Base-by-base conservation (phyloP, 1,140 invertebrate genomes). In the Drosophila melanica region DNA sequence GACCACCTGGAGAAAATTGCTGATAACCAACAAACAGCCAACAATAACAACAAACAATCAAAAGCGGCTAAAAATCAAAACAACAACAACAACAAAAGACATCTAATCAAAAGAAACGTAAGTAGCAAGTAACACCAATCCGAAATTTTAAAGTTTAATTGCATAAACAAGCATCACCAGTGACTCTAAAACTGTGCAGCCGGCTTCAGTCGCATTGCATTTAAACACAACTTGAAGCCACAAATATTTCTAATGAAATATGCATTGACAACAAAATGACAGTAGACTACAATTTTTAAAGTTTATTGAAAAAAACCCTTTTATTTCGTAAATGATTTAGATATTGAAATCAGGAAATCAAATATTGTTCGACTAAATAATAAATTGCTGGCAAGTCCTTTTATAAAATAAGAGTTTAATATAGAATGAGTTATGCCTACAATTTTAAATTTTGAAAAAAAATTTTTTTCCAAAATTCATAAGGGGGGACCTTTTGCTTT, bases 41-140 rank as follows among this genome's bases (percentile, higher is more conserved):
- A 58, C 44, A 37, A 44, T 4, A 37, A 51, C 27, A 51, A 41
- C 27, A 63, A 60, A 68, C 47, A 51, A 60, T 68, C 66, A 53
- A 5, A 48, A 11, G 41, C 48, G 47, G 57, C 66, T 58, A 58
- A 66, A 47, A 35, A 33, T 35, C 39, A 16, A 42, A 42, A 16
- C n/a, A 42, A 42, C 12, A 45, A 4, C 7, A 9, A 18, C 14
- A 45, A 16, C 7, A 51, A 64, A 54, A 27, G 67, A 41, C 30
- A 58, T 47, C 41, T 12, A 77, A 70, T 79, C 77, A 80, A 80
- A 77, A 58, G 78, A 75, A 79, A 58, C 50, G 77, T 79, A 76
- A 79, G 77, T 79, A 57, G 59, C n/a, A 45, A 44, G 14, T 53
- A 39, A 69, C 37, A 50, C 62, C 30, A 18, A 44, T 23, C 41